These are phyloP conservation scores for Apolygus lucorum DNA, from an alignment of 1,140 invertebrate genomes.

Conservation along the genomic window DNA sequence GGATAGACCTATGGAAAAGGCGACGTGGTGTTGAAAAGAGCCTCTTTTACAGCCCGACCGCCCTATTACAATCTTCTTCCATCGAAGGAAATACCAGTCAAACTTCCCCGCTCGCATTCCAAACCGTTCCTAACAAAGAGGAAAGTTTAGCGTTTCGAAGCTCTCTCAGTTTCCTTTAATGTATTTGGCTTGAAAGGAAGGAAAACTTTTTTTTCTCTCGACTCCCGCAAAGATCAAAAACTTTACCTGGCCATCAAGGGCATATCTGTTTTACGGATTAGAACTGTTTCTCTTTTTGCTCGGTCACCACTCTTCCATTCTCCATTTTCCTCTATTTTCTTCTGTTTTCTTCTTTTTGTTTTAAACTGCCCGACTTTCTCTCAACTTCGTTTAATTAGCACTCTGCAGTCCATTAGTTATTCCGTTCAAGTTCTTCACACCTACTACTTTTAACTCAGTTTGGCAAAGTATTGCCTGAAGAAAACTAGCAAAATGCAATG, in stretches of 20 bases:
- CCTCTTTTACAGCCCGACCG: too few relatives aligned
- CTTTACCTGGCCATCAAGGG: neutral
- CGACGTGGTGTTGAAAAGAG: too few relatives aligned
- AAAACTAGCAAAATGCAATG: too few relatives aligned
- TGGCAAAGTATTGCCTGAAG: too few relatives aligned
- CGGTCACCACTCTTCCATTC: neutral
- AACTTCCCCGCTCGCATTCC: neutral
- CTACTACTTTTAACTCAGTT: too few relatives aligned
- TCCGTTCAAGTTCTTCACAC: too few relatives aligned
- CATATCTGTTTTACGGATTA: neutral
- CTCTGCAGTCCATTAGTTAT: too few relatives aligned
- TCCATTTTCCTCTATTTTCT: too few relatives aligned
- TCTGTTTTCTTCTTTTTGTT: too few relatives aligned
- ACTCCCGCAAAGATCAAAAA: neutral
- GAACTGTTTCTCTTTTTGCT: neutral
- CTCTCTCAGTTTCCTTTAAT: neutral
- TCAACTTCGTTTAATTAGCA: too few relatives aligned
- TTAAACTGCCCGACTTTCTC: too few relatives aligned
- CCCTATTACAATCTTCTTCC: neutral
- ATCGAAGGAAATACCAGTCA: neutral
- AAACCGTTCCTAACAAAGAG: neutral
- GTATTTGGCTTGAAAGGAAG: neutral
- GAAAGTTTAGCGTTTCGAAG: neutral
- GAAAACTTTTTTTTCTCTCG: neutral
- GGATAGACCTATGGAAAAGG: too few relatives aligned